Base-by-base conservation (phyloP, 1,140 invertebrate genomes). In the Lepidurus apus region DNA sequence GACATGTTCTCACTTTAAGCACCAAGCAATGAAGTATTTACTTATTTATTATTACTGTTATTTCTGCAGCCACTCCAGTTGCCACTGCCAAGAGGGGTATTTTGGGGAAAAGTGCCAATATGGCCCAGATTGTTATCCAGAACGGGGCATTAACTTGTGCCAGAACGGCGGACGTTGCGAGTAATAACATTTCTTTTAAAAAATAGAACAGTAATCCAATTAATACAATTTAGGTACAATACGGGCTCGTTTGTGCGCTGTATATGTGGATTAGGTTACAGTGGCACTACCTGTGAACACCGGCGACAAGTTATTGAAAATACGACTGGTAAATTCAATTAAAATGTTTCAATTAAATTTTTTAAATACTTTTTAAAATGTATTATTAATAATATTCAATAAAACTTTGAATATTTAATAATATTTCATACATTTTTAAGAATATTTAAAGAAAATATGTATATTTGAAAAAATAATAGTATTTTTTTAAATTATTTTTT, bases 91-190 rank as follows among this genome's bases (percentile, higher is more conserved):
- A 79, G 78, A 79, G 0, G 83, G 83, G 11, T 86, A 84, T 80
- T 85, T 80, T 73, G 87, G 87, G 0, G 75, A 80, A 7, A 80
- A 83, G 8, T 87, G 86, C 80, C 84, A 87, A 77, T 85, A 84
- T 80, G 85, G 85, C 43, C 84, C 84, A 0, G 81, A 82, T 43
- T 87, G 86, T 79, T 83, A 86, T 80, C 85, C 85, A 0, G 78
- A 80, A 26, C 82, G 81, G 24, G 81, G 81, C 6, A 82, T 84
- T 24, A 86, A 85, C 76, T 79, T 81, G 73, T 86, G 86, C 78
- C 77, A 82, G 45, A 86, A 86, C 80, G 83, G 83, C 11, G 85
- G 85, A 53, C 80, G 80, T 26, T 86, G 86, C 81, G 83, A 84
- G 85, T 80, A 78, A 77, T 76, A 34, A 21, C n/a, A 74, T 4